A percentile compares a stretch with the other conserved stretches of the same genome.
Conservation (phyloP, 1,140 invertebrate species). For the Holcopasites calliopsidis region DNA sequence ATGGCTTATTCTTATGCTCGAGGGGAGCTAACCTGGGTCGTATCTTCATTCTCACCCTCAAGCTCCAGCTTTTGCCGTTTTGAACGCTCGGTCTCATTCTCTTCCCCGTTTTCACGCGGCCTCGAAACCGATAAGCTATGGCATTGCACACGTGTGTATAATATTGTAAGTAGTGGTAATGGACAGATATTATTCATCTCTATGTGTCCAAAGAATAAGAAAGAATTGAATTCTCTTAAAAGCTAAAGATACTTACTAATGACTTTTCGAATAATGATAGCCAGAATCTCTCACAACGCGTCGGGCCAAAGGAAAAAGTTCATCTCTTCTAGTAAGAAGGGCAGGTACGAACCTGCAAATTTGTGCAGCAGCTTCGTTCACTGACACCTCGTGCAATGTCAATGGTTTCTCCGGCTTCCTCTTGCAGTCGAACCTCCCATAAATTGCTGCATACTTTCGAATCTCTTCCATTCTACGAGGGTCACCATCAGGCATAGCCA, state of each 20-base stretch:
- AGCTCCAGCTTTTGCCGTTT: constrained; percentile 76
- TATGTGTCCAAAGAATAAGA: background rate
- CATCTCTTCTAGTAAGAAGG: constrained; percentile 94
- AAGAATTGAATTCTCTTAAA: background rate
- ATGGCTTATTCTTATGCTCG: constrained; percentile 68
- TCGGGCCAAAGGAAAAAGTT: constrained; percentile 95
- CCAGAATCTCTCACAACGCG: constrained; percentile 96
- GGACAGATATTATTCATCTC: background rate
- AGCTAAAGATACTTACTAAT: constrained; percentile 81
- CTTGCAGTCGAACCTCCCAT: constrained; percentile 97
- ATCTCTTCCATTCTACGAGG: constrained; percentile 95
- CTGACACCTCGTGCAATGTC: constrained; percentile 97
- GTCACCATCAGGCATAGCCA: constrained; percentile 93
- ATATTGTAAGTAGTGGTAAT: background rate
- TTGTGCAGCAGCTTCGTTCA: constrained; percentile 98
- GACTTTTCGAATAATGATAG: constrained; percentile 91
- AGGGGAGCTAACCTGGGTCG: constrained; percentile 80
- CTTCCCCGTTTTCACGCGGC: constrained; percentile 77
- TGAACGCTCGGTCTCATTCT: constrained; percentile 75
- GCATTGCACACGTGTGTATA: constrained; percentile 30
- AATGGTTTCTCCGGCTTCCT: constrained; percentile 96
- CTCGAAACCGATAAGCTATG: constrained; percentile 75
- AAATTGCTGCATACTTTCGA: constrained; percentile 97
- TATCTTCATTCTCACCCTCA: constrained; percentile 80
- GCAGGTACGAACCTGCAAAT: constrained; percentile 94